A percentile compares a stretch with the other conserved stretches of the same genome.
Evolutionary conservation across 1,140 invertebrate genomes (phyloP).

Genomic region (Zaprionus inermis): DNA sequence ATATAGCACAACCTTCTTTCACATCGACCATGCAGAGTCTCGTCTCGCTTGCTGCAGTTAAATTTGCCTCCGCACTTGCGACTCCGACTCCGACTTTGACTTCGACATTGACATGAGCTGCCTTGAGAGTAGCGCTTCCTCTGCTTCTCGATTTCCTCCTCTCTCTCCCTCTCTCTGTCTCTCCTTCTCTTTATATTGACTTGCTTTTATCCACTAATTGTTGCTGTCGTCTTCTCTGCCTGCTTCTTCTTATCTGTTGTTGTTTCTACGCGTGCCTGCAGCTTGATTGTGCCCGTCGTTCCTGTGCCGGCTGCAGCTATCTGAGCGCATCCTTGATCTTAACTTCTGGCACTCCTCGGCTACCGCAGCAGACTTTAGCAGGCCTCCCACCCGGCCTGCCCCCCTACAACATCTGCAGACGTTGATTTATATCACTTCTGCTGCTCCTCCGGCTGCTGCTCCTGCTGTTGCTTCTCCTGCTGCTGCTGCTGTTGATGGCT

Average conservation of each 20-base stretch:
- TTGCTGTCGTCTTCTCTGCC: constrained; percentile 6
- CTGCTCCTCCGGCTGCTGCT: background rate
- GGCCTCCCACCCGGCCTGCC: constrained; percentile 6
- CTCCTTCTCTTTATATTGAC: background rate
- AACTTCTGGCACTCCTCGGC: constrained; percentile 16
- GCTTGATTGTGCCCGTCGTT: constrained; percentile 39
- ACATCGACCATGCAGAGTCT: constrained; percentile 59
- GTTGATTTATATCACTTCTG: constrained; percentile 41
- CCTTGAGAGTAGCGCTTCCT: constrained; percentile 71
- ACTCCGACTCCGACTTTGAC: constrained; percentile 53
- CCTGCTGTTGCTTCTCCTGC: background rate
- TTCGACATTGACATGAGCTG: constrained; percentile 75
- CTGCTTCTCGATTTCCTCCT: constrained; percentile 26
- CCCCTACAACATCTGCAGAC: constrained; percentile 49
- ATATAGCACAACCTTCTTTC: constrained; percentile 82
- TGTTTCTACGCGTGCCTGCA: constrained; percentile 11
- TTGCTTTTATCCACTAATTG: constrained; percentile 12
- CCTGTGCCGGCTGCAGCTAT: constrained; percentile 38
- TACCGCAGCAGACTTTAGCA: constrained; percentile 6
- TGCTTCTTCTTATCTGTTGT: background rate
- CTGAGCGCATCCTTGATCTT: constrained; percentile 61
- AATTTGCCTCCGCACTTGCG: constrained; percentile 60
- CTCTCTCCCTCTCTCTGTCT: too few relatives aligned
- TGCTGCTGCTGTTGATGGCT: constrained; percentile 1
- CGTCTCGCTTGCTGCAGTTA: constrained; percentile 57